Base-by-base conservation (phyloP, 2,113 vertebrate species). In the Oncorhynchus keta region DNA sequence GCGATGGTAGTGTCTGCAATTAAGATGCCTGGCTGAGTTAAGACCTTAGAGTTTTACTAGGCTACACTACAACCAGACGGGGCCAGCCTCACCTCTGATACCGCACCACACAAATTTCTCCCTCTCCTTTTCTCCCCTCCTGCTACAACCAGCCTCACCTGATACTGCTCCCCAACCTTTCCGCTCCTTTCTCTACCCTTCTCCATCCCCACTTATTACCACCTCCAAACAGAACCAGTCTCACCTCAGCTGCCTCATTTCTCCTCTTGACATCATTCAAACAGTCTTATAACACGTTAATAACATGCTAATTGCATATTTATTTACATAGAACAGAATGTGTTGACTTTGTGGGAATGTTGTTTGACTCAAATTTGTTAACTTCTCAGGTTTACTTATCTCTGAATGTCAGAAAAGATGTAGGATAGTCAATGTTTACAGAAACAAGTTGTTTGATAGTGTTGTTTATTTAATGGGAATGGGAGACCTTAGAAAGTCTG, bases 1-100 rank as follows among this genome's bases (percentile, higher is more conserved):
- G 39, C 11, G 39, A 9, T 11, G 39, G 39, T 45, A 45, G 39
- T 12, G 39, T 45, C 39, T 45, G 82, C 85, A 90, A 90, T 91
- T 90, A 90, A 88, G 87, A 90, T 88, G 90, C 87, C 88, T 78
- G 48, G 80, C 83, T 76, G 83, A 89, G 86, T 90, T 88, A 91
- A 87, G 81, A 86, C 86, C 86, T 45, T 45, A 12, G 39, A 79
- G 85, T 84, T 81, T 79, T 74, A 81, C 72, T 80, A 83, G 70
- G 82, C 77, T 30, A 35, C 48, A 1, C 51, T 18, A 55, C 1
- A 5, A 5, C 16, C 51, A 55, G 39, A 45, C 39, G 11, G 39
- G 9, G 81, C 70, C 57, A 35, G 61, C 79, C 9, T 45, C 61
- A 39, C 84, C 77, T 77, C 74, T 76, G 14, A 28, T 28, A 39